Base-by-base conservation (phyloP, 2,888 invertebrate species). In the Macrosiphum euphorbiae region DNA sequence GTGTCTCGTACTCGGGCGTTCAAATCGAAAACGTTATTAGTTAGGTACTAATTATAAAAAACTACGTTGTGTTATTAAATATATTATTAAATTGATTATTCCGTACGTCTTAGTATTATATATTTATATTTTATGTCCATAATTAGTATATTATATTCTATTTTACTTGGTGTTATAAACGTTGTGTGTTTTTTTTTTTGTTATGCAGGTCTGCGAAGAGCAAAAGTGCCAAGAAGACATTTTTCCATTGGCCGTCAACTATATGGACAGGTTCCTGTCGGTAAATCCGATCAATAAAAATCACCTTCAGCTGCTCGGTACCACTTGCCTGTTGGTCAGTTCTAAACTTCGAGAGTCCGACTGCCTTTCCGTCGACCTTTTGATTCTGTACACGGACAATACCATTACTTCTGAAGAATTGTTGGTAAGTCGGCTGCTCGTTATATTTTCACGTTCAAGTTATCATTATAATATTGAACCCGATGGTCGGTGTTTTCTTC, bases 341-440 rank as follows among this genome's bases (percentile, higher is more conserved):
- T 99, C 99, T 94, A 99, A 99, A 96, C 96, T 99, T 95, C 97
- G 98, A 95, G 99, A 99, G 47, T 94, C 90, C 52, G 90, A 94
- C 35, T 61, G 50, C 44, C 85, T 94, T 35, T 13, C 96, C 97
- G 98, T 16, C 96, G 97, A 95, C 98, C 98, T 35, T 94, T 97
- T 99, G 95, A 98, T 98, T 95, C 98, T 97, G 96, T 99, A 99
- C 96, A 99, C 99, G 94, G 99, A 99, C 96, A 98, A 98, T 96
- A 99, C 98, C 96, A 98, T 99, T 96, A 97, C 97, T 94, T 96
- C 98, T 95, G 96, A 97, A 94, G 98, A 99, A 95, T 97, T 99
- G 95, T 97, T 98, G 97, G 99, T 99, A 96, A 98, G 98, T 97
- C 95, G 92, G 8, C 35, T 78, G 24, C 50, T 20, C 88, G 55